phyloP scores from a whole-genome alignment of 1,140 invertebrate species.

The Drosophila burlai region DNA sequence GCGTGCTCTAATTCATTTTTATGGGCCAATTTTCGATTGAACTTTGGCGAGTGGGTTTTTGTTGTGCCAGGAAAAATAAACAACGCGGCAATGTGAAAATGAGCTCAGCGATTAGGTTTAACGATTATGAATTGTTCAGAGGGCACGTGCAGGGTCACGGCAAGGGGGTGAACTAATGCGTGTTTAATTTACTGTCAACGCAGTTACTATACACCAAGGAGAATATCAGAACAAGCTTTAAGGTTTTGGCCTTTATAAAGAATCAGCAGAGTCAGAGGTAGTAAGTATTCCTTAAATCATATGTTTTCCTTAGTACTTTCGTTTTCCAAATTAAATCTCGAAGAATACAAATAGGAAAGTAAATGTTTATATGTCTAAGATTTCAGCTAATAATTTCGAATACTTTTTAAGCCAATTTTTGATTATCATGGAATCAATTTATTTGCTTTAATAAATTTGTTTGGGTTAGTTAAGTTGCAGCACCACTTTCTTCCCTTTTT shows the following conservation, averaged over 20 bases:
- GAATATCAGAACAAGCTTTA: neutral
- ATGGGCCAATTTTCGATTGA: conserved; percentile 68
- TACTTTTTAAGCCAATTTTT: too few species aligned
- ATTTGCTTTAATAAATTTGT: too few species aligned
- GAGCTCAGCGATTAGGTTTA: conserved; percentile 61
- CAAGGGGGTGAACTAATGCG: conserved; percentile 32
- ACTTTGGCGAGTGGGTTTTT: conserved; percentile 59
- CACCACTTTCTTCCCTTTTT: neutral
- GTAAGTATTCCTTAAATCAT: neutral
- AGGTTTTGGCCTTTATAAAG: too few species aligned
- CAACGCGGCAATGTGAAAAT: conserved; percentile 50
- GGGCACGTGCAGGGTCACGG: conserved; percentile 33
- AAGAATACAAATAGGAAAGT: too few species aligned
- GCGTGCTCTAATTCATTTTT: conserved; percentile 66
- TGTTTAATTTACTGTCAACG: conserved; percentile 67
- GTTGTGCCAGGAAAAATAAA: conserved; percentile 66
- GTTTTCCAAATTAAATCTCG: too few species aligned
- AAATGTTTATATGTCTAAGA: neutral
- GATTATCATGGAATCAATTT: too few species aligned
- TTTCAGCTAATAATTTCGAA: too few species aligned
- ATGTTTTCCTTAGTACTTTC: neutral
- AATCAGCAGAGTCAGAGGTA: neutral
- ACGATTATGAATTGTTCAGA: conserved; percentile 71
- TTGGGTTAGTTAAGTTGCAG: neutral
- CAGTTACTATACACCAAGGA: conserved; percentile 36